Base-by-base conservation (phyloP, 2,113 vertebrate species). In the Podocnemis expansa region DNA sequence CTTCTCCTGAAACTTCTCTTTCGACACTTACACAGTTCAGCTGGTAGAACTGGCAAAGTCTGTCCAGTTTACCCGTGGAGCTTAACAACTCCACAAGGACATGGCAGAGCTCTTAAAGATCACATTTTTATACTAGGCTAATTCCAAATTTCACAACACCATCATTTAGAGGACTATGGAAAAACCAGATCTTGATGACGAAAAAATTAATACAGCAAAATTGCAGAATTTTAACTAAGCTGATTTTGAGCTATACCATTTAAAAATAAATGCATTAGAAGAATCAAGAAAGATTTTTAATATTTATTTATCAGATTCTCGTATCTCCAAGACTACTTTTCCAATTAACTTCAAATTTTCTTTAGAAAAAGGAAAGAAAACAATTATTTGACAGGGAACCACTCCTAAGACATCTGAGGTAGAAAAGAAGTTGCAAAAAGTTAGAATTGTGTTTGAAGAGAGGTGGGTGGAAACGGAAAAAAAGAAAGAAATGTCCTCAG, bases 21-120 rank as follows among this genome's bases (percentile, higher is more conserved):
- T 85, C 0, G 1, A 82, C 45, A 34, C 5, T 5, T n/a, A n/a
- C 1, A 14, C 70, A 38, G 10, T 38, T 91, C 55, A 85, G 31
- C 22, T 76, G 27, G 52, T 49, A 47, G 4, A 58, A 91, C 1
- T 5, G 8, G 10, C 10, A 87, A 58, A 0, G 0, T 78, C n/a
- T 52, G 31, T 76, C 4, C 3, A 10, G 60, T 82, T 63, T 93
- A 29, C 21, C 89, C 25, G 5, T 43, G 43, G 7, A 52, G 12
- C 49, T 84, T 22, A 29, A 13, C 63, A 43, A n/a, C 43, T 76
- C 58, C 52, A 19, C 41, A 41, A 84, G 70, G 49, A 49, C 10
- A n/a, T 45, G 60, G 38, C 19, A 87, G 9, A 7, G n/a, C 25
- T 83, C 38, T 83, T 58, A 45, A 81, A 2, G 80, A 75, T 89